These are phyloP conservation scores for Aphelenchoides fujianensis DNA, from an alignment of 1,140 invertebrate genomes.

Conservation along the genomic window DNA sequence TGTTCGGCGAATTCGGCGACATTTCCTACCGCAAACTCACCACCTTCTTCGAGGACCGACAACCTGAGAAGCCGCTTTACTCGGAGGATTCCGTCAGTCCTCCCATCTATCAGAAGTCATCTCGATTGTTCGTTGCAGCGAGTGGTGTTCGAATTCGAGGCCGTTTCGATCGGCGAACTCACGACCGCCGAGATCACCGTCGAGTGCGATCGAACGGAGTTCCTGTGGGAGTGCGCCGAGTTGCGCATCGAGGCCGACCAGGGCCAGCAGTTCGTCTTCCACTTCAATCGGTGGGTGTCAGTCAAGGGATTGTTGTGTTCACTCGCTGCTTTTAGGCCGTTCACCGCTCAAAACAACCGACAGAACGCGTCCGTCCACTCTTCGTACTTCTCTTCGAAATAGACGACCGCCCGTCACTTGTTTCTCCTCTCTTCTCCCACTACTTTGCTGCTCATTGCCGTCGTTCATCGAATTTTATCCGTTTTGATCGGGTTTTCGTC, in stretches of 20 bases:
- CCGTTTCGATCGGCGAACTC: slow-evolving; percentile 44
- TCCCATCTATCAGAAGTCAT: not conserved
- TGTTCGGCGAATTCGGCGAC: slow-evolving; percentile 42
- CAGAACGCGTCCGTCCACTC: slow-evolving; percentile 6
- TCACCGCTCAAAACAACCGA: slow-evolving; percentile 11
- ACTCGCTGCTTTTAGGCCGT: not conserved
- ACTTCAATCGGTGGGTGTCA: slow-evolving; percentile 37
- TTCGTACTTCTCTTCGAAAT: not conserved
- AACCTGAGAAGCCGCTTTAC: not conserved
- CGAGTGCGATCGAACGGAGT: slow-evolving; percentile 14
- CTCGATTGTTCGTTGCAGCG: slow-evolving; percentile 16
- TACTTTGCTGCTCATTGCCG: not conserved
- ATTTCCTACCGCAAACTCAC: slow-evolving; percentile 29
- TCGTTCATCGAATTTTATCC: no score
- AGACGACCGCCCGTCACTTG: no score
- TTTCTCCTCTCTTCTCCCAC: no score
- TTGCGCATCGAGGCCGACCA: slow-evolving; percentile 35
- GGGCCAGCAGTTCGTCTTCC: slow-evolving; percentile 30
- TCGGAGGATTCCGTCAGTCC: slow-evolving; percentile 25
- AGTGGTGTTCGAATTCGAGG: slow-evolving; percentile 43
- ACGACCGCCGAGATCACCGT: slow-evolving; percentile 38
- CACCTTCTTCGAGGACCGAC: not conserved
- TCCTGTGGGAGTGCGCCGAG: slow-evolving; percentile 44
- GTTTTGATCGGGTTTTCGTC: not conserved
- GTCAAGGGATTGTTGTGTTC: not conserved